Conservation (phyloP, 2,888 invertebrate species). For the Pachydiplax longipennis region DNA sequence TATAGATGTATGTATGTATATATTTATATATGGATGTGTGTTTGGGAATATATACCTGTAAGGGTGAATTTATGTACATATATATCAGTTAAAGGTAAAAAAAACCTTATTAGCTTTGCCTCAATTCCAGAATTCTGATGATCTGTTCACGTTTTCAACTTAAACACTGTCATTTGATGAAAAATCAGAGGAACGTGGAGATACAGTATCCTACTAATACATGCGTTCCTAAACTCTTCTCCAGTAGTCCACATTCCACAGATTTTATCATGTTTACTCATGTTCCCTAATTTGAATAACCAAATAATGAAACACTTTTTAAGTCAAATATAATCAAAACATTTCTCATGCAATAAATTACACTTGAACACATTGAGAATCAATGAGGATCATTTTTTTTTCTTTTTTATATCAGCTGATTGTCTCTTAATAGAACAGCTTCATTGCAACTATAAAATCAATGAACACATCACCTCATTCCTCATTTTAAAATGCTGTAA, state of each 20-base stretch:
- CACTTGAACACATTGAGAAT: neutral
- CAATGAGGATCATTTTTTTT: neutral
- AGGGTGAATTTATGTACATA: neutral
- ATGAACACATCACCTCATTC: no score
- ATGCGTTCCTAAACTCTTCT: no score
- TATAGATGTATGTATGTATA: conserved; percentile 24
- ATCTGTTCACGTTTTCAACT: no score
- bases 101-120: no score
- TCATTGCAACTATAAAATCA: no score
- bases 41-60: neutral
- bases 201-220: no score
- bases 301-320: conserved; percentile 28
- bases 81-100: neutral
- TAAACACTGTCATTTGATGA: no score
- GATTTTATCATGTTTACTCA: neutral
- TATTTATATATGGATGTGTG: conserved; percentile 30
- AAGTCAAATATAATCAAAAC: conserved; percentile 9
- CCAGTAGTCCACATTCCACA: no score
- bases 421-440: no score
- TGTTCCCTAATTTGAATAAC: conserved; percentile 29
- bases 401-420: neutral
- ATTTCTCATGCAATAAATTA: neutral
- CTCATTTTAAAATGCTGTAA: no score
- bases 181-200: no score
- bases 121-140: no score